These are phyloP conservation scores for Metopia argyrocephala DNA, from an alignment of 2,888 invertebrate genomes.

Conservation along the genomic window DNA sequence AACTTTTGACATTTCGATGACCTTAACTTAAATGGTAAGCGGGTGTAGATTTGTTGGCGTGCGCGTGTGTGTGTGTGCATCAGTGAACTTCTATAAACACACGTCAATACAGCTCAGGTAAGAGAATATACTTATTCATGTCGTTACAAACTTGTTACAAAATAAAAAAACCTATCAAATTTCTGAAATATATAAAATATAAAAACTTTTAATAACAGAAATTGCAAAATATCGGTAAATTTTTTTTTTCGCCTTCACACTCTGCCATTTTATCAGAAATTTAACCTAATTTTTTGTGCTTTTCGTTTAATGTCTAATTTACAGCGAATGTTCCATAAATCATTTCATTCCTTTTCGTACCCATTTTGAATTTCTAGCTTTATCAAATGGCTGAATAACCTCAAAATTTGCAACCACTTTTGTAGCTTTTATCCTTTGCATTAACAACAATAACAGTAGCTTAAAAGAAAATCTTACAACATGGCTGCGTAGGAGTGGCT, in stretches of 20 bases:
- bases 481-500: slow-evolving; percentile 79
- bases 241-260: slow-evolving; percentile 15
- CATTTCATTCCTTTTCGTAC: slow-evolving; percentile 12
- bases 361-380: neutral
- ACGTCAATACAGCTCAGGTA: neutral
- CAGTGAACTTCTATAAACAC: too few species aligned
- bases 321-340: slow-evolving; percentile 21
- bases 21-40: slow-evolving; percentile 73
- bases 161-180: slow-evolving; percentile 8
- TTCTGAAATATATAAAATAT: slow-evolving; percentile 14
- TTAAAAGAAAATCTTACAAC: slow-evolving; percentile 69
- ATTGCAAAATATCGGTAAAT: slow-evolving; percentile 8
- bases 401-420: slow-evolving; percentile 48
- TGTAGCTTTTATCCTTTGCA: slow-evolving; percentile 56
- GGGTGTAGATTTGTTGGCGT: too few species aligned
- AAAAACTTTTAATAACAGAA: neutral
- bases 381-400: slow-evolving; percentile 41
- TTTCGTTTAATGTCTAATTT: neutral
- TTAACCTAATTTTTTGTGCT: slow-evolving; percentile 43
- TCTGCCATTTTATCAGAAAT: slow-evolving; percentile 60
- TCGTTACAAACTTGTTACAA: too few species aligned
- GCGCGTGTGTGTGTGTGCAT: slow-evolving; percentile 5
- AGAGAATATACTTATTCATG: neutral
- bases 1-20: slow-evolving; percentile 78
- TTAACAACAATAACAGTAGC: neutral